Base-by-base conservation (phyloP, 2,888 invertebrate species). In the Himalopsyche japonica region DNA sequence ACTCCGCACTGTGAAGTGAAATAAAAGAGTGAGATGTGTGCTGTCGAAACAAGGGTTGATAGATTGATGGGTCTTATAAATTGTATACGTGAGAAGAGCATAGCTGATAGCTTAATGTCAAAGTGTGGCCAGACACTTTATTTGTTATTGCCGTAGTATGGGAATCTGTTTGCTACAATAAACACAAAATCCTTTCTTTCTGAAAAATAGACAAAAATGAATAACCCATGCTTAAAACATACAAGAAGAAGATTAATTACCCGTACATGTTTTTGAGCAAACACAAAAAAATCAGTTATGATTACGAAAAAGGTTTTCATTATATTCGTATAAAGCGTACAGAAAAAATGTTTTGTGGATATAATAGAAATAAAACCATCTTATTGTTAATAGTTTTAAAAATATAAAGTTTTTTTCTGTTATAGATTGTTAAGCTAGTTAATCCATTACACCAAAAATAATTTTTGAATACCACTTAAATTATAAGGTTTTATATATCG, bases 31-130 rank as follows among this genome's bases (percentile, higher is more conserved):
- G 70, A 70, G 70, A 70, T 70, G 70, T 70, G 30, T 27, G 24
- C 70, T 70, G 70, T 70, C 70, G 70, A 70, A 70, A 70, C 70
- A 70, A 70, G 70, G 70, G 70, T 70, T 70, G 70, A 70, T 70
- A 24, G 70, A 70, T 70, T 70, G 70, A 70, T 70, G 27, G 70
- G 70, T 27, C 70, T 70, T 70, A 70, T 70, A 70, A 70, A 70
- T 70, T 70, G 70, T 70, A 30, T 70, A 70, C 70, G 70, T 70
- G 70, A 70, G 70, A 70, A 27, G 27, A 24, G 70, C 70, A 30
- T 70, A 30, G 8, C 70, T 70, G 70, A 70, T 70, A 70, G 70
- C 70, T 70, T 70, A 70, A 70, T 70, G 70, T 70, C 70, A 70
- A 70, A 70, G 70, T 27, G 70, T 70, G 70, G 70, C 70, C 70